Percentiles rank a stretch among this genome's conserved stretches.
Evolutionary conservation across 2,113 vertebrate genomes (phyloP).

Genomic region (Coracopsis vasa): DNA sequence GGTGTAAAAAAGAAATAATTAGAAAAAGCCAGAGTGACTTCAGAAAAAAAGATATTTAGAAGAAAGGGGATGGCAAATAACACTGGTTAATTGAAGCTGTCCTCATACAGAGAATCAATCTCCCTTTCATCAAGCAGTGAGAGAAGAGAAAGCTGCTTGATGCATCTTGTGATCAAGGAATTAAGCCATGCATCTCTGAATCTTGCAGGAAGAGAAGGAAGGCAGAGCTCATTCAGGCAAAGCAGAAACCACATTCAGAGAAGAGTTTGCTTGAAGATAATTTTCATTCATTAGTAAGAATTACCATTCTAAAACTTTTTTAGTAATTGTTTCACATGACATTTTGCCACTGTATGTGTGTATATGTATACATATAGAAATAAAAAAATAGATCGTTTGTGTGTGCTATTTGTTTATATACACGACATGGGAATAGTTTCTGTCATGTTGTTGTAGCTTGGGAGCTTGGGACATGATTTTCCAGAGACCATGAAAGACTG

Average conservation of each 20-base stretch:
- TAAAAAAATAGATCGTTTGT: background rate
- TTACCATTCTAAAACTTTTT: background rate
- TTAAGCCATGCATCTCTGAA: background rate
- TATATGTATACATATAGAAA: background rate
- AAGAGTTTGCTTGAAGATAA: background rate
- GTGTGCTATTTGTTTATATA: background rate
- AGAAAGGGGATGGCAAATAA: background rate
- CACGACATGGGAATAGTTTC: background rate
- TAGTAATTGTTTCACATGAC: background rate
- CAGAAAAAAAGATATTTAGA: background rate
- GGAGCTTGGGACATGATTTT: background rate
- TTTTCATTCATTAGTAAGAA: background rate
- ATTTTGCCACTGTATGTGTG: background rate
- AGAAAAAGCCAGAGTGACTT: background rate
- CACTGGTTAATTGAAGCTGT: background rate
- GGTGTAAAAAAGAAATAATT: background rate
- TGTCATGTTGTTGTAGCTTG: background rate
- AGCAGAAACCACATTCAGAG: background rate
- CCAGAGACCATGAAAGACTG: background rate
- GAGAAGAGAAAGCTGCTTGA: background rate
- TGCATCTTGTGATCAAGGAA: background rate
- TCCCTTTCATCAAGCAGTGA: background rate
- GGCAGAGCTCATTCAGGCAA: background rate
- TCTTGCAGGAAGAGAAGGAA: background rate
- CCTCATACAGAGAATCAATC: background rate